phyloP scores from a whole-genome alignment of 2,797 vertebrate genomes.

The Manis pentadactyla region DNA sequence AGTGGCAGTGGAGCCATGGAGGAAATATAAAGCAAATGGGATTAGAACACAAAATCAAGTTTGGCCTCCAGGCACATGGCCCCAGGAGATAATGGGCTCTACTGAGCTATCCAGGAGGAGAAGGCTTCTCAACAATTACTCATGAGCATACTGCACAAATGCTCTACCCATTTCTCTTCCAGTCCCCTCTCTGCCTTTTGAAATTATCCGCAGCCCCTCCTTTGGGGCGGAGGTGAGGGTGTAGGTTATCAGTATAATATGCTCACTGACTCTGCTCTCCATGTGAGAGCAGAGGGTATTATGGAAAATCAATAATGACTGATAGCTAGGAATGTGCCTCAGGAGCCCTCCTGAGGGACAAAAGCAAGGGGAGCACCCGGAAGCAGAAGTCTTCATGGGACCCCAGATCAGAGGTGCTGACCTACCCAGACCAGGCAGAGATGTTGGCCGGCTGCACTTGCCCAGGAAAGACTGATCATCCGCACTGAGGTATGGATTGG shows the following conservation, averaged over 20 bases:
- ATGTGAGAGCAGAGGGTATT: background rate
- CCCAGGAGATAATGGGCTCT: background rate
- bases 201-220: background rate
- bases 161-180: too few species aligned
- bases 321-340: background rate
- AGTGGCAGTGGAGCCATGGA: background rate
- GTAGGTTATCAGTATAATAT: fast-evolving
- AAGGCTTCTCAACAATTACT: background rate
- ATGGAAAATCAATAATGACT: background rate
- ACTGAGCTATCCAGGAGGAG: background rate
- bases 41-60: background rate
- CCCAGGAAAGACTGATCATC: background rate
- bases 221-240: background rate
- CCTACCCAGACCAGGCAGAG: too few species aligned
- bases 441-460: background rate
- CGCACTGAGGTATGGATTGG: background rate
- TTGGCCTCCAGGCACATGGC: background rate
- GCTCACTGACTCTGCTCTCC: background rate
- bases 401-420: background rate
- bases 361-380: background rate
- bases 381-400: background rate
- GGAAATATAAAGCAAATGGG: background rate
- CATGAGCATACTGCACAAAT: background rate
- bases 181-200: background rate
- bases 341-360: fast-evolving